These are phyloP conservation scores for Akabosia matsudoensis DNA, from an alignment of 1,140 invertebrate species.

Conservation along the genomic window DNA sequence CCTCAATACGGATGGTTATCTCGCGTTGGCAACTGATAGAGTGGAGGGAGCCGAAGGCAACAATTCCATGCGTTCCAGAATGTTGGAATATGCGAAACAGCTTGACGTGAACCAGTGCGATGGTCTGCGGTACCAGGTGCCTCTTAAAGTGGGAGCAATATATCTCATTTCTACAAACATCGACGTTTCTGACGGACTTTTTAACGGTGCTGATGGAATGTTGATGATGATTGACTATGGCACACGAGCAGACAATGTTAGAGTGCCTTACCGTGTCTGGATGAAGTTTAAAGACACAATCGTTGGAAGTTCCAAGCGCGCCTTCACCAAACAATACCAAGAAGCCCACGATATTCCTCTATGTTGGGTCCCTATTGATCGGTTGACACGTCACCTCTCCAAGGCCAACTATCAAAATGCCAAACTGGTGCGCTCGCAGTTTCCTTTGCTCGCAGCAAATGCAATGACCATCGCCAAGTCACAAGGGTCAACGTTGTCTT, in stretches of 20 bases:
- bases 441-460: slow-evolving; percentile 33
- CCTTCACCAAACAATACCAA: background rate
- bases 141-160: slow-evolving; percentile 46
- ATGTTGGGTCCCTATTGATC: background rate
- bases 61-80: too few species aligned
- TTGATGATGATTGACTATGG: slow-evolving; percentile 46
- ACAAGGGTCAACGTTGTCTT: background rate
- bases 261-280: background rate
- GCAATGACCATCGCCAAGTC: slow-evolving; percentile 26
- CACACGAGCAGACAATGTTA: background rate
- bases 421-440: slow-evolving; percentile 6
- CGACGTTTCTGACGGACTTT: slow-evolving; percentile 48
- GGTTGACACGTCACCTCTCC: background rate
- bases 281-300: background rate
- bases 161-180: slow-evolving; percentile 51
- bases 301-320: background rate
- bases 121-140: slow-evolving; percentile 47
- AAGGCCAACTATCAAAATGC: background rate
- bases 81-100: too few species aligned
- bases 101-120: too few species aligned
- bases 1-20: background rate
- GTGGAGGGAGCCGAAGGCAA: too few species aligned
- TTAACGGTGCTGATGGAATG: slow-evolving; percentile 49
- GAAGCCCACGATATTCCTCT: background rate
- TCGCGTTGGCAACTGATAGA: background rate